Evolutionary conservation across 1,140 invertebrate species (phyloP).

Genomic region (Brachionus rubens): DNA sequence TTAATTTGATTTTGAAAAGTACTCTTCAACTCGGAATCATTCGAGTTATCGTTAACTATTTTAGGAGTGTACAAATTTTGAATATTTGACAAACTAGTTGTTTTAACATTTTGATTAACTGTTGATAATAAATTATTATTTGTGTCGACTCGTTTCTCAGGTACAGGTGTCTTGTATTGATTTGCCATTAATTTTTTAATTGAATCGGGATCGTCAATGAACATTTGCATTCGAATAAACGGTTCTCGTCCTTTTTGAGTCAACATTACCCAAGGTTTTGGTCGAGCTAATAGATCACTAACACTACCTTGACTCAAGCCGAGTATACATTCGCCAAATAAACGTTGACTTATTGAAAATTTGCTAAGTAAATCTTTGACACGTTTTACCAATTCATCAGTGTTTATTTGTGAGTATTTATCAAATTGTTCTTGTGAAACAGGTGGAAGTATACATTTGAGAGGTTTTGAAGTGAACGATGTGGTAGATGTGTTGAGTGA

Average conservation of each 20-base stretch:
- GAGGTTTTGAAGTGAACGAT: not conserved
- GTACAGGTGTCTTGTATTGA: conserved; percentile 16
- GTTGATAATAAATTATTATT: conserved; percentile 12
- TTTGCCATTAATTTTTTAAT: conserved; percentile 27
- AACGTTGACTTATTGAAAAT: conserved; percentile 94
- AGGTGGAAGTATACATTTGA: conserved; percentile 61
- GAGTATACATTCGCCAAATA: conserved; percentile 94
- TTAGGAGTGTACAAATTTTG: not conserved
- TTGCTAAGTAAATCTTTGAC: conserved; percentile 95
- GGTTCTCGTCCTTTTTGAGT: conserved; percentile 94
- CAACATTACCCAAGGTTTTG: conserved; percentile 95
- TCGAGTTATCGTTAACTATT: not conserved
- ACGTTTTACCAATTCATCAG: conserved; percentile 85
- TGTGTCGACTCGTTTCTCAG: not conserved
- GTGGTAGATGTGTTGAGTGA: not conserved
- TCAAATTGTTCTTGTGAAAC: conserved; percentile 97
- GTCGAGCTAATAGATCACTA: conserved; percentile 84
- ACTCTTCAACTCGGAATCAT: not conserved
- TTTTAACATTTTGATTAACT: not conserved
- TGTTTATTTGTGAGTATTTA: conserved; percentile 94
- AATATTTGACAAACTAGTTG: not conserved
- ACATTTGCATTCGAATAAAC: conserved; percentile 97
- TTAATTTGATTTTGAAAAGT: not conserved
- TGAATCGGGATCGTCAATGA: conserved; percentile 72
- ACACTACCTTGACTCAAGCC: conserved; percentile 77